Evolutionary conservation across 2,888 invertebrate genomes (phyloP).

Genomic region (Villa cingulata): DNA sequence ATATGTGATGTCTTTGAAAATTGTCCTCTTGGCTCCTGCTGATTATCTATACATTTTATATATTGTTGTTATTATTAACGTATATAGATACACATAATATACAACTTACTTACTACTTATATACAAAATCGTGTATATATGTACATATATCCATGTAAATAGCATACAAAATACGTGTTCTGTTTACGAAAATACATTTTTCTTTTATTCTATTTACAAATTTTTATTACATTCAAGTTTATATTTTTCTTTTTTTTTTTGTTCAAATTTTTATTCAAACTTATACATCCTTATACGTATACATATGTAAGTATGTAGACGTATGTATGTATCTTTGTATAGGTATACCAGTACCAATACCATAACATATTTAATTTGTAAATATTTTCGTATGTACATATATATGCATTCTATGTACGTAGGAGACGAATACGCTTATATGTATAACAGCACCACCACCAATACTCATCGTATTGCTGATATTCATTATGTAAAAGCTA

Average conservation of each 20-base stretch:
- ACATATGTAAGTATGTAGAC: not conserved
- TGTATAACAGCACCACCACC: too few relatives aligned
- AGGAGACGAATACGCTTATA: too few relatives aligned
- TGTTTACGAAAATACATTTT: slow-evolving; percentile 2
- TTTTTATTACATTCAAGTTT: not conserved
- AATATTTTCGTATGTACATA: too few relatives aligned
- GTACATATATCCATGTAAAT: not conserved
- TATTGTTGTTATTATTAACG: too few relatives aligned
- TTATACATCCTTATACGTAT: not conserved
- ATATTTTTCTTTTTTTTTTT: slow-evolving; percentile 5
- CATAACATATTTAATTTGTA: too few relatives aligned
- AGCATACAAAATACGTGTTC: slow-evolving; percentile 13
- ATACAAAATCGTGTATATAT: not conserved
- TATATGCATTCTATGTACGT: too few relatives aligned
- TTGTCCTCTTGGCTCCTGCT: slow-evolving; percentile 15
- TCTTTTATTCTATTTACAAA: not conserved
- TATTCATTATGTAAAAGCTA: too few relatives aligned
- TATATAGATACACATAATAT: too few relatives aligned
- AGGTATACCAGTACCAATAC: too few relatives aligned
- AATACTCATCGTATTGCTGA: too few relatives aligned
- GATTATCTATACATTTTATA: slow-evolving; percentile 13
- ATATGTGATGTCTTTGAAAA: slow-evolving; percentile 14
- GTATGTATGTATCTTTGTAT: not conserved
- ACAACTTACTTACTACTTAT: too few relatives aligned
- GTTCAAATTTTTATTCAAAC: too few relatives aligned